A percentile compares a stretch with the other conserved stretches of the same genome.
phyloP scores from a whole-genome alignment of 2,888 invertebrate species.

The Heliconius ismenius region DNA sequence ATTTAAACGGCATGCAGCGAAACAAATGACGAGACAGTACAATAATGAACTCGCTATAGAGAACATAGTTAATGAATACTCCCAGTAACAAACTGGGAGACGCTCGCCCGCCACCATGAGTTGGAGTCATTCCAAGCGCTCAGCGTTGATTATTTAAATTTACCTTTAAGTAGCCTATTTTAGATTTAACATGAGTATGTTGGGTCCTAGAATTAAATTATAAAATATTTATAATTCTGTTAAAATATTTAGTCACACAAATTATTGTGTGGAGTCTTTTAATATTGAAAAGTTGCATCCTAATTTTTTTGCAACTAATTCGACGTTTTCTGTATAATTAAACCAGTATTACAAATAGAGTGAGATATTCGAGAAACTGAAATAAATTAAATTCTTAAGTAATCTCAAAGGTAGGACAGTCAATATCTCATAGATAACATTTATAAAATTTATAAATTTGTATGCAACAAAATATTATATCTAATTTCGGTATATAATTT shows the following conservation, averaged over 20 bases:
- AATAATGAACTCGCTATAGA: slow-evolving; percentile 41
- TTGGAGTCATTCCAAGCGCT: slow-evolving; percentile 50
- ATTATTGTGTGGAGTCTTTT: not conserved
- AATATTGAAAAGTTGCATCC: not conserved
- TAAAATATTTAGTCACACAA: not conserved
- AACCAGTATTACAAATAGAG: not conserved
- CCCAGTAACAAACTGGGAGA: slow-evolving; percentile 47
- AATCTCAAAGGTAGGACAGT: not conserved
- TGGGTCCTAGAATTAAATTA: not conserved
- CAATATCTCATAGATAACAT: not conserved
- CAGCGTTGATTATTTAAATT: slow-evolving; percentile 40
- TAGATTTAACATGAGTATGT: not conserved
- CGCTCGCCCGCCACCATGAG: slow-evolving; percentile 41
- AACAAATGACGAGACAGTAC: slow-evolving; percentile 34
- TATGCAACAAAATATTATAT: not conserved
- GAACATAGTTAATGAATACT: slow-evolving; percentile 50
- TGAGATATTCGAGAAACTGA: not conserved
- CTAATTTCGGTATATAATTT: not conserved
- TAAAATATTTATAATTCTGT: not conserved
- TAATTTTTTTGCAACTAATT: not conserved
- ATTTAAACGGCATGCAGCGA: slow-evolving; percentile 36
- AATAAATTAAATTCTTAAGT: not conserved
- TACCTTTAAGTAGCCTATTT: slow-evolving; percentile 32
- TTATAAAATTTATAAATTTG: not conserved
- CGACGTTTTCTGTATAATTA: not conserved